Evolutionary conservation across 2,797 vertebrate species (phyloP).

Genomic region (Falco rusticolus): DNA sequence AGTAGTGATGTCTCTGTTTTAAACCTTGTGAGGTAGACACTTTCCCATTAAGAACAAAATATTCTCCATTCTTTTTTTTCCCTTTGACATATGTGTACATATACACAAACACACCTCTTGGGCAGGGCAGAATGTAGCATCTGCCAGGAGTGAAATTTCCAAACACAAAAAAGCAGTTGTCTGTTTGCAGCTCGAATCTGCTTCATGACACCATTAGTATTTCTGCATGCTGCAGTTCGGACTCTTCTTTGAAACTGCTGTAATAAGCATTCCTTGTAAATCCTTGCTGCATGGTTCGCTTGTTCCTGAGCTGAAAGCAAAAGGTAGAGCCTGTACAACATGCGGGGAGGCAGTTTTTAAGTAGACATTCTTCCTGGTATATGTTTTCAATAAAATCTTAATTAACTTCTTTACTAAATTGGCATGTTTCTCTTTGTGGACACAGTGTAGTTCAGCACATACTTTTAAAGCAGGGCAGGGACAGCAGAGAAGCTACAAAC

Average conservation of each 20-base stretch:
- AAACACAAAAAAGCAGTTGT: not conserved
- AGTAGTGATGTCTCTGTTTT: not conserved
- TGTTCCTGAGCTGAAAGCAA: not conserved
- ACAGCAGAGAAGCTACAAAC: not conserved
- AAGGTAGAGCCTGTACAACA: not conserved
- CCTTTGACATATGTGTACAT: not conserved
- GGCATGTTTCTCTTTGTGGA: not conserved
- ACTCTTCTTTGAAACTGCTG: not conserved
- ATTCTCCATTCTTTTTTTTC: not conserved
- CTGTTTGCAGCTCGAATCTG: not conserved
- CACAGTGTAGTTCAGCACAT: not conserved
- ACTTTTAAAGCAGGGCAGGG: not conserved
- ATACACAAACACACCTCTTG: not conserved
- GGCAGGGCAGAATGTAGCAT: not conserved
- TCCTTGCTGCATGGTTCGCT: not conserved
- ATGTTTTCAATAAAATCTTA: conserved; percentile 46
- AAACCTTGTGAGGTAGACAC: not conserved
- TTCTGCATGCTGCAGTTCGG: not conserved
- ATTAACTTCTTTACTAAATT: conserved; percentile 23
- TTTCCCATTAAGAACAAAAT: not conserved
- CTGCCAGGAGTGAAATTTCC: not conserved
- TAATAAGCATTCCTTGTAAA: not conserved
- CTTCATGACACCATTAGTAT: not conserved
- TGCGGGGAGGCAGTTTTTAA: not conserved
- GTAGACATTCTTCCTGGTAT: not conserved